Evolutionary conservation across 2,113 vertebrate species (phyloP).

Genomic region (Todiramphus chloris): DNA sequence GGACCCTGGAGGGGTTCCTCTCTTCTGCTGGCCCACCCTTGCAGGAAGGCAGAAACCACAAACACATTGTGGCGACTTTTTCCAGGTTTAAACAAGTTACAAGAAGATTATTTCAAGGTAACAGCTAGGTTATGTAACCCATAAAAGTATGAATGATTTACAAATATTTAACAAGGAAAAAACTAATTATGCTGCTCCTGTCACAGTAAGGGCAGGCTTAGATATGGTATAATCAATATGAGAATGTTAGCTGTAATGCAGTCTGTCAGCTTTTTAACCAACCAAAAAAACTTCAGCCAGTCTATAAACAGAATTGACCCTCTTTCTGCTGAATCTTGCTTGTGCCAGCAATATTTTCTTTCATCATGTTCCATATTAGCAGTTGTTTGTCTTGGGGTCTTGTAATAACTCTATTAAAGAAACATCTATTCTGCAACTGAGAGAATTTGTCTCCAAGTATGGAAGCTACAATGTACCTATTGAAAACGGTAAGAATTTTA

Average conservation of each 20-base stretch:
- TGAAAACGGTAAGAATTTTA: neutral
- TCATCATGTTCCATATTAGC: constrained; percentile 14
- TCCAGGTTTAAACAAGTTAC: constrained; percentile 52
- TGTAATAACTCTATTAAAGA: neutral
- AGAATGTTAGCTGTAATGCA: constrained; percentile 89
- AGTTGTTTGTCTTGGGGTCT: neutral
- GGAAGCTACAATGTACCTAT: neutral
- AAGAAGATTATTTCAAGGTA: constrained; percentile 68
- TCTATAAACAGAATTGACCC: constrained; percentile 80
- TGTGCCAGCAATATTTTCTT: neutral
- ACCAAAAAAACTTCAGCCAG: constrained; percentile 84
- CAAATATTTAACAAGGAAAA: constrained; percentile 80
- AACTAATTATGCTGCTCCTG: constrained; percentile 81
- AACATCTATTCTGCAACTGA: neutral
- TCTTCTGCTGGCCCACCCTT: neutral
- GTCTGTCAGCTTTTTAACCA: constrained; percentile 92
- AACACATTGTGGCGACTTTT: neutral
- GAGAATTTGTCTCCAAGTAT: neutral
- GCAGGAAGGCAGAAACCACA: neutral
- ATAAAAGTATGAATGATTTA: constrained; percentile 75
- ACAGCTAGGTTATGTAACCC: constrained; percentile 69
- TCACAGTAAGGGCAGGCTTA: constrained; percentile 79
- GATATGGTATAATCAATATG: constrained; percentile 94
- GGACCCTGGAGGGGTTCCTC: neutral
- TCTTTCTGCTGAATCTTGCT: constrained; percentile 20